Percentiles rank a stretch among this genome's conserved stretches.
Conservation (phyloP, 2,797 vertebrate species). For the Falco naumanni region DNA sequence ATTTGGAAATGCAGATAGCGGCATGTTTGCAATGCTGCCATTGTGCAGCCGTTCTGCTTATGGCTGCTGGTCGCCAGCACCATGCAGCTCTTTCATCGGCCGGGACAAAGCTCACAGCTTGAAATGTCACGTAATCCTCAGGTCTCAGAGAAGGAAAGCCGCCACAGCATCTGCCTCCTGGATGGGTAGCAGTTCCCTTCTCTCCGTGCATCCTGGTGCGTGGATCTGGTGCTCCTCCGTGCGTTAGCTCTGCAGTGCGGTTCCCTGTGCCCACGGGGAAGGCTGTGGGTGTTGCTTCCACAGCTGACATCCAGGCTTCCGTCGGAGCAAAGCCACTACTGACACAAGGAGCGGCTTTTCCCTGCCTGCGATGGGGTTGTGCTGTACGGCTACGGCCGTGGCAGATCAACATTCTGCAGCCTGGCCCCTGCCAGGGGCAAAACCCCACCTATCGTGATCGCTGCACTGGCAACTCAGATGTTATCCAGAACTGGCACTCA, state of each 20-base stretch:
- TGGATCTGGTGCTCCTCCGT: fast-evolving
- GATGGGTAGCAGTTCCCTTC: background rate
- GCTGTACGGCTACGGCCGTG: fast-evolving
- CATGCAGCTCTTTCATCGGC: fast-evolving
- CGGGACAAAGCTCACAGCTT: fast-evolving
- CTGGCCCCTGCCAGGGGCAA: fast-evolving
- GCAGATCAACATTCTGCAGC: too few relatives aligned
- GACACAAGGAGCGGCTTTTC: background rate
- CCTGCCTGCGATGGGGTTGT: background rate
- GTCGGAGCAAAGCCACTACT: background rate
- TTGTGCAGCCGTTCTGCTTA: fast-evolving
- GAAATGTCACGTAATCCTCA: fast-evolving
- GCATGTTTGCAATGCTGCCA: fast-evolving
- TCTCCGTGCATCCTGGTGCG: too few relatives aligned
- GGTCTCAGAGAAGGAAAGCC: background rate
- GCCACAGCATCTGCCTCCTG: background rate
- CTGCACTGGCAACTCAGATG: too few relatives aligned
- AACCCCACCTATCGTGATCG: fast-evolving
- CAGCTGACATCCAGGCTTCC: too few relatives aligned
- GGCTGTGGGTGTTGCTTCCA: background rate
- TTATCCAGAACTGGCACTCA: background rate
- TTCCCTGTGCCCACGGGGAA: background rate
- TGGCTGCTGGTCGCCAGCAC: background rate
- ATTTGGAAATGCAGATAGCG: fast-evolving
- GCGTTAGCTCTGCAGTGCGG: background rate